Conservation (phyloP, 2,888 invertebrate species). For the Machimus rusticus region DNA sequence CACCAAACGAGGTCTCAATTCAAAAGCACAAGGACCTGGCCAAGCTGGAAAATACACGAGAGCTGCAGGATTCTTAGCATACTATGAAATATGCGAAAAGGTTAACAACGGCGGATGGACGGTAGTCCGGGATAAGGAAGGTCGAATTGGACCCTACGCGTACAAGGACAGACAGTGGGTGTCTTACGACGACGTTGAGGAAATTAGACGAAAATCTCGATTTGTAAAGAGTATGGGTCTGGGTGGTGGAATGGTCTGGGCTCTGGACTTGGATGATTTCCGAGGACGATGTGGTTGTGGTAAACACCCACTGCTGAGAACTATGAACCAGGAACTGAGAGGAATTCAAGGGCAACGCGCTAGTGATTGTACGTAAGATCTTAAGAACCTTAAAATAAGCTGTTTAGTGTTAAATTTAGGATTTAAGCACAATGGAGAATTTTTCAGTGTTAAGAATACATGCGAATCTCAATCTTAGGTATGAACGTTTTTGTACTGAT, state of each 20-base stretch:
- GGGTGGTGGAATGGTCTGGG: conserved; percentile 81
- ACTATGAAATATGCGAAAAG: conserved; percentile 77
- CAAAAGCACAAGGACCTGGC: conserved; percentile 72
- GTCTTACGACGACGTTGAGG: conserved; percentile 75
- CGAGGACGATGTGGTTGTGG: conserved; percentile 73
- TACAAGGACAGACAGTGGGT: conserved; percentile 79
- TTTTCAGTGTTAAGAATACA: neutral
- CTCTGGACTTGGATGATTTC: conserved; percentile 81
- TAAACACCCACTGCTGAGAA: conserved; percentile 72
- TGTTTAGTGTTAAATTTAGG: neutral
- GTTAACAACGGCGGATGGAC: conserved; percentile 69
- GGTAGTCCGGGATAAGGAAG: conserved; percentile 69
- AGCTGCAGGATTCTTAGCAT: conserved; percentile 78
- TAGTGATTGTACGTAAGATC: conserved; percentile 64
- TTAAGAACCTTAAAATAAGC: neutral
- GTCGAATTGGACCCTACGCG: conserved; percentile 76
- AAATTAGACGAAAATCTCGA: conserved; percentile 70
- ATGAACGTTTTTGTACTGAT: neutral
- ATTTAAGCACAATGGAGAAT: neutral
- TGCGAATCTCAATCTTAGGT: neutral
- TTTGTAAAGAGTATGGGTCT: conserved; percentile 68
- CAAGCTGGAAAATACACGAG: conserved; percentile 73
- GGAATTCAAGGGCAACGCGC: conserved; percentile 62
- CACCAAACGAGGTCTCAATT: conserved; percentile 66
- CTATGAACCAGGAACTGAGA: conserved; percentile 68